Conservation (phyloP, 35 echinoderm and acorn worm genomes). For the Hemicentrotus pulcherrimus region DNA sequence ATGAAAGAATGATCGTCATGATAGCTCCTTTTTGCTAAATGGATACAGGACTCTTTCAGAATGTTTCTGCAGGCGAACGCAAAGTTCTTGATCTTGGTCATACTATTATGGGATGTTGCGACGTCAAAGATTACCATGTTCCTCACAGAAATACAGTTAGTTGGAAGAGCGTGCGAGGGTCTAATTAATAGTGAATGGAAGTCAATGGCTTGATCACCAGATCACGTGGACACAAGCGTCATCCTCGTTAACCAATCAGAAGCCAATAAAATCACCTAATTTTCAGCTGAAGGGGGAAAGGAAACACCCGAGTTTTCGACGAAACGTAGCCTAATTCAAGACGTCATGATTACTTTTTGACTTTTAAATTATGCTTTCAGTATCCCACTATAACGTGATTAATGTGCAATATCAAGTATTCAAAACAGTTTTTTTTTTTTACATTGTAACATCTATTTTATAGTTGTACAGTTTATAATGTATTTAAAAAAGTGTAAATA, state of each 20-base stretch:
- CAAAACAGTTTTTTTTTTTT: neutral
- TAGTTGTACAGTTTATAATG: neutral
- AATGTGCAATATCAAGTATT: neutral
- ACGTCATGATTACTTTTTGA: too few species aligned
- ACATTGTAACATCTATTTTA: neutral
- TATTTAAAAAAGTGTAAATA: neutral
- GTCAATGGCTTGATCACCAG: neutral
- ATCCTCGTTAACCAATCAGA: neutral
- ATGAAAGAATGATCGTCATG: neutral
- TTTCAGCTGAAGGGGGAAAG: neutral
- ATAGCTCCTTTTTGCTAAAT: neutral
- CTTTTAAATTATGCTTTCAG: neutral
- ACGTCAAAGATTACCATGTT: neutral
- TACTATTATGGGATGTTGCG: neutral
- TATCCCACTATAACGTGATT: neutral
- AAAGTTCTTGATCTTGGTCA: neutral
- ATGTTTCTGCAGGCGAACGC: neutral
- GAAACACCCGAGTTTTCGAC: neutral
- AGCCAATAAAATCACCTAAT: neutral
- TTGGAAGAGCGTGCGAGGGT: neutral
- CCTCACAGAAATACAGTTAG: neutral
- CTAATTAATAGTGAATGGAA: neutral
- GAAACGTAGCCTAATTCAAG: neutral
- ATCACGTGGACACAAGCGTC: neutral
- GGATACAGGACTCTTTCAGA: neutral